These are phyloP conservation scores for Selenia dentaria DNA, from an alignment of 2,888 invertebrate species.

Conservation along the genomic window DNA sequence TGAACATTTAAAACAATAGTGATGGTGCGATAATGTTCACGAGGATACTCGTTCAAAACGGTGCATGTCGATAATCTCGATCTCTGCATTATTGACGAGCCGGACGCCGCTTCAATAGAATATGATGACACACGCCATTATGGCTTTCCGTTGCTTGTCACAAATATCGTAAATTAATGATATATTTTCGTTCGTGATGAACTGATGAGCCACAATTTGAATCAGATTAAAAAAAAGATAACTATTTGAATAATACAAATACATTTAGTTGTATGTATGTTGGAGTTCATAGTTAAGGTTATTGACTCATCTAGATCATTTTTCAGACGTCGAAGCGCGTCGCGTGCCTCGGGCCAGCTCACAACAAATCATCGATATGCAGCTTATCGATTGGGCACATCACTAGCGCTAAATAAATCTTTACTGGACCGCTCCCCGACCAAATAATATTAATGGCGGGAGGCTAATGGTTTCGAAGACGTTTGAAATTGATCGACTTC, in stretches of 20 bases:
- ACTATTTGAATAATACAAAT: constrained; percentile 35
- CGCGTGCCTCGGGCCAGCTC: constrained; percentile 60
- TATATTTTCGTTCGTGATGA: constrained; percentile 63
- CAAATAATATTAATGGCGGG: constrained; percentile 70
- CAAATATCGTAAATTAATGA: constrained; percentile 64
- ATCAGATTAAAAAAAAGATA: constrained; percentile 53
- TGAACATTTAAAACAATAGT: constrained; percentile 71
- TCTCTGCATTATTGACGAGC: constrained; percentile 77
- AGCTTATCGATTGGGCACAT: constrained; percentile 74
- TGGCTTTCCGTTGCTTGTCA: constrained; percentile 63
- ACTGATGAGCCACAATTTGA: constrained; percentile 61
- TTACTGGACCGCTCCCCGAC: constrained; percentile 57
- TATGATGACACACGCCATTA: constrained; percentile 78
- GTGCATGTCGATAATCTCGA: constrained; percentile 79
- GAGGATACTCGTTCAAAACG: constrained; percentile 62
- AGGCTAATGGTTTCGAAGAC: constrained; percentile 73
- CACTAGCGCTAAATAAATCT: constrained; percentile 75
- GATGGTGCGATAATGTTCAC: constrained; percentile 66
- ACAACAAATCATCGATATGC: constrained; percentile 71
- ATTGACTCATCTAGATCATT: constrained; percentile 36
- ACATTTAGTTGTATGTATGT: constrained; percentile 8
- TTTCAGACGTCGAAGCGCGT: constrained; percentile 48
- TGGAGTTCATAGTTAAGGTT: constrained; percentile 32
- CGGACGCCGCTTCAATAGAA: constrained; percentile 63
- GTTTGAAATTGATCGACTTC: constrained; percentile 67